Base-by-base conservation (phyloP, 2,888 invertebrate genomes). In the Spatulosminthurus flaviceps region DNA sequence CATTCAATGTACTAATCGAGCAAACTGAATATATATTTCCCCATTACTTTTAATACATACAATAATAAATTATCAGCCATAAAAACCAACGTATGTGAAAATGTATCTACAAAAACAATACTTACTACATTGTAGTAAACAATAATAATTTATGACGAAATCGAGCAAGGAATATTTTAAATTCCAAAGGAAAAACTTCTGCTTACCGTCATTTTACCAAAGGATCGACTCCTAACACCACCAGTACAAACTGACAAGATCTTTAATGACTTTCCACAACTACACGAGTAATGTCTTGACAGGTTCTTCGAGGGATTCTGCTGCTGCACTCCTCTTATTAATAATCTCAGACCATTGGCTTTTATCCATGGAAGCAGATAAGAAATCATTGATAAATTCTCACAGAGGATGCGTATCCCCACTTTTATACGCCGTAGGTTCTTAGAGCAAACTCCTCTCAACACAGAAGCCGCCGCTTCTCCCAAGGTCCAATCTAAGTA, bases 181-280 rank as follows among this genome's bases (percentile, higher is more conserved):
- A 34, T 34, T 7, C 34, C 61, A 21, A 66, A 24, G 28, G 4
- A 16, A 66, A 64, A 11, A 19, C 24, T 66, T 28, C 11, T 22
- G 29, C 28, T 70, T 28, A 70, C 70, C 70, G 70, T 70, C 70
- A 70, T 70, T 70, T 70, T 70, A 1, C 70, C 70, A 26, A 29
- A 70, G 2, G 19, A 21, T 70, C 70, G 70, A 67, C n/a, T 51
- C 9, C 41, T 41, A 13, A 9, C 16, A 51, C 51, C 1, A 13
- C 16, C 51, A 51, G 51, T 2, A 9, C 16, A 19, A 51, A 19
- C 16, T 19, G 51, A 51, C 51, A 51, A 4, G 9, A 34, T 11
- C 16, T 16, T 13, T 51, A 1, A 1, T 51, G n/a, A n/a, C n/a
- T 19, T 51, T 51, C 51, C 51, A n/a, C 51, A 51, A 19, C n/a